Base-by-base conservation (phyloP, 2,797 vertebrate genomes). In the Liasis olivaceus region DNA sequence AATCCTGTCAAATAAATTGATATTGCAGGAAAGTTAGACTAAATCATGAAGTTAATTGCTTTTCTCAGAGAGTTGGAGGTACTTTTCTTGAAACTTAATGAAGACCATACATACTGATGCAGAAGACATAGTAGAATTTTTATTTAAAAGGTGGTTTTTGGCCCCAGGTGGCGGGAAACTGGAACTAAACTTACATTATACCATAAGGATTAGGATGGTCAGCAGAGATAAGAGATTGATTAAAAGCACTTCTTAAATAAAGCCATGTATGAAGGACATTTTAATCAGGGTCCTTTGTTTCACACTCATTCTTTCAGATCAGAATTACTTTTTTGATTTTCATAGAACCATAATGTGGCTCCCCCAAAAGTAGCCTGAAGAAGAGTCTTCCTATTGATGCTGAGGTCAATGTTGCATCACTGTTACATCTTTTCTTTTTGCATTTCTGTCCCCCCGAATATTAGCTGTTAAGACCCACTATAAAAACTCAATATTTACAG, bases 171-270 rank as follows among this genome's bases (percentile, higher is more conserved):
- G 28, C 31, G 42, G 22, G 58, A 58, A 22, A 26, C 31, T 85
- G 6, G 15, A 42, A 91, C 88, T 92, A 93, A 95, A 92, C 64
- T 72, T 36, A 59, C 91, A 87, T 17, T 89, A 12, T 89, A 85
- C 14, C 15, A 69, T 42, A 15, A 77, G 3, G 13, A 93, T 93
- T 94, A 91, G 66, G 36, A 62, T 62, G 91, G 60, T 17, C 88
- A 47, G 54, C 91, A 95, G 85, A 54, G 20, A 8, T 92, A 94
- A 93, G 47, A 89, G 89, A 95, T 84, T 56, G 17, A 93, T 0
- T 93, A 84, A 95, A 93, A 94, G 54, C 63, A 42, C 77, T 92
- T 92, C 31, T 85, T 84, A 88, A 91, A 95, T 92, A 63, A 93
- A 91, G 93, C 66, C 47, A 62, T 36, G 0, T 26, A 28, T n/a